These are phyloP conservation scores for Mus spretus DNA, from an alignment of 2,797 vertebrate genomes.

Conservation along the genomic window DNA sequence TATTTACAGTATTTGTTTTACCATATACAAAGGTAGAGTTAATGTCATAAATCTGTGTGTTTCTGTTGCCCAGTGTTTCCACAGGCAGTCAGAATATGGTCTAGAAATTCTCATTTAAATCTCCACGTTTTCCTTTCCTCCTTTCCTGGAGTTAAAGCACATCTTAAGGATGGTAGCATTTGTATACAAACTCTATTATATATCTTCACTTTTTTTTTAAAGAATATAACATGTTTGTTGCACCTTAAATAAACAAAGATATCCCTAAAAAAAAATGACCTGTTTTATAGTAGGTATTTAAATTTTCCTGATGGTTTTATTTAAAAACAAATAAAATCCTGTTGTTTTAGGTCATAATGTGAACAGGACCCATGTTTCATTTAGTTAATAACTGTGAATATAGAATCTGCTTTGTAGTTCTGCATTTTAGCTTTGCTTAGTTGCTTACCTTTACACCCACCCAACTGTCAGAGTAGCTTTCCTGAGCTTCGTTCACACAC, in stretches of 20 bases:
- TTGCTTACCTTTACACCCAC: not conserved
- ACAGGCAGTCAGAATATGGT: rapidly evolving
- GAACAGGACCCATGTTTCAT: not conserved
- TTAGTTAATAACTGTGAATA: not conserved
- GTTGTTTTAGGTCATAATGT: slow-evolving; percentile 34
- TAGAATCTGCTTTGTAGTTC: not conserved
- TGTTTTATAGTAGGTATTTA: not conserved
- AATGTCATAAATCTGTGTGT: not conserved
- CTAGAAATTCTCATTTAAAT: not conserved
- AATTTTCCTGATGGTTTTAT: not conserved
- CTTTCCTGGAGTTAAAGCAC: not conserved
- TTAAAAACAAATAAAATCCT: not conserved
- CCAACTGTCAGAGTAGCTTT: not conserved
- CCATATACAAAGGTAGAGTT: not conserved
- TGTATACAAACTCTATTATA: not conserved
- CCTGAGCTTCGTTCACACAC: not conserved
- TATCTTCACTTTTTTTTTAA: not conserved
- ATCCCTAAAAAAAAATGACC: not conserved
- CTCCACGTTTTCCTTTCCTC: no score
- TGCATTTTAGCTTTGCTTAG: not conserved
- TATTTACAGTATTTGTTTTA: not conserved
- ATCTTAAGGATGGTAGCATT: not conserved
- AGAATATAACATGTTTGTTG: not conserved
- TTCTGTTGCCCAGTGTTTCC: not conserved
- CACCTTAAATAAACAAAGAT: not conserved